Base-by-base conservation (phyloP, 2,797 vertebrate species). In the Erethizon dorsatum region DNA sequence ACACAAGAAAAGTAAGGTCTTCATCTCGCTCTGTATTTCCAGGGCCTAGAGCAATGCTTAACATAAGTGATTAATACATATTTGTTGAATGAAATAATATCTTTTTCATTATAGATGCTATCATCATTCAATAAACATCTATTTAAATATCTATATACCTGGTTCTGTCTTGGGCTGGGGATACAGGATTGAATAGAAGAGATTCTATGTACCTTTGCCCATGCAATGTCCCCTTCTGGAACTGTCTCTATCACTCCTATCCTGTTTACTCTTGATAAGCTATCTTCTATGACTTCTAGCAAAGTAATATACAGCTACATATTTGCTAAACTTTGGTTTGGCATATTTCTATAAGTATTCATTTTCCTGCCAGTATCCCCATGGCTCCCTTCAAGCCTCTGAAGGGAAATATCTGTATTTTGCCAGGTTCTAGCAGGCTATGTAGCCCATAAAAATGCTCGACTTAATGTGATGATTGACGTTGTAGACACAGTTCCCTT, bases 91-190 rank as follows among this genome's bases (percentile, higher is more conserved):
- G 63, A 83, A 80, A 56, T 24, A 18, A 71, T 41, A 33, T 41
- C 47, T 57, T 28, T 90, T 84, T 41, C 41, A 50, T 33, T 67
- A 56, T 4, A 67, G 83, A 79, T 6, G 31, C 10, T 33, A 65
- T 28, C n/a, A 28, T 45, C 24, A 5, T 9, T 37, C 63, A 24
- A 13, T 69, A 31, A 24, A 33, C 3, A 37, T 45, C 52, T 77
- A 1, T 9, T 8, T 8, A 67, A 24, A 24, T 9, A 37, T 17
- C 52, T n/a, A 0, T 4, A 61, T 2, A 2, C 57, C n/a, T 12
- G 57, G 11, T 8, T 45, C 75, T 11, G 22, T 1, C 67, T 13
- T 47, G 67, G 28, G 33, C 12, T 65, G 18, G 37, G 9, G 22
- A 24, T 0, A 4, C 2, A 47, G 37, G 8, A 71, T 2, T 22